Base-by-base conservation (phyloP, 1,140 invertebrate species). In the Augochlora pura region DNA sequence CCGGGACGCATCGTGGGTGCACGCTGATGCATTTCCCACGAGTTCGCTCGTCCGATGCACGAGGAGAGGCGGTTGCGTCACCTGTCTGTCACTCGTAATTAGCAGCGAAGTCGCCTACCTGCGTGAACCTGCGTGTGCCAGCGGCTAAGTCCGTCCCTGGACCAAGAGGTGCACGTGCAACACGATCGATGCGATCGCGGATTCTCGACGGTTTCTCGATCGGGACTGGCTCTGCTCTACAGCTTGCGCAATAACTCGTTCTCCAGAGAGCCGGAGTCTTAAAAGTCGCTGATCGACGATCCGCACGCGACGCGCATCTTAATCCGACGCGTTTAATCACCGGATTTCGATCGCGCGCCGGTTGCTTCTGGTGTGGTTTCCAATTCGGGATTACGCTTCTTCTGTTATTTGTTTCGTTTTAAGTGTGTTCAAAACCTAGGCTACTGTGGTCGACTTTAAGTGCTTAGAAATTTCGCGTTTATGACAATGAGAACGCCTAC, bases 11-110 rank as follows among this genome's bases (percentile, higher is more conserved):
- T 32, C 10, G 65, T 70, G 25, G 57, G 42, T 62, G 74, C 38
- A 25, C 57, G n/a, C 6, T 16, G 46, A 16, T 54, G 59, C 57
- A 46, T 60, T 77, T 77, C 75, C 66, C 75, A 77, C 75, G 75
- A 66, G 64, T 66, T 66, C 63, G 66, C 46, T 27, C 16, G 39
- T 14, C 27, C 25, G 9, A n/a, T 57, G 8, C 21, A 9, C 39
- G 14, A 39, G 39, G 23, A 25, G 10, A 57, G 0, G 0, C 12
- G 21, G 18, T 77, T 77, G 67, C 75, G 66, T 70, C 66, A 77
- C 27, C 10, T 6, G 27, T 18, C 4, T 66, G 25, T 66, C 64
- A 3, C 42, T 25, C 16, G 67, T 66, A 70, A 77, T 77, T 77
- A 77, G 67, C 66, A n/a, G 46, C 49, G n/a, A n/a, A 25, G 39